A percentile compares a stretch with the other conserved stretches of the same genome.
Conservation (phyloP, 2,888 invertebrate species). For the Microctonus hyperodae region DNA sequence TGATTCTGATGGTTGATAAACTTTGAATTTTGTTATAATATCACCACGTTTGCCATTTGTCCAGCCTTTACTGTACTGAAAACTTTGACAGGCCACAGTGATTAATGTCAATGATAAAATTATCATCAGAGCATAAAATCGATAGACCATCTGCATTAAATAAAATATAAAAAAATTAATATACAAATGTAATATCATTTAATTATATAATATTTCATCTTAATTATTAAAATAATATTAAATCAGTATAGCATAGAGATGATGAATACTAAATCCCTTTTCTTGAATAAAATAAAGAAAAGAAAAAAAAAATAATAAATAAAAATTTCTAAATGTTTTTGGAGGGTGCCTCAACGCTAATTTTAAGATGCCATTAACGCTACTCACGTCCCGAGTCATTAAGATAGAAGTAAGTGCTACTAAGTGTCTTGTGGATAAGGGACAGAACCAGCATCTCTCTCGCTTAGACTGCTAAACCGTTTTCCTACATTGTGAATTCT, state of each 20-base stretch:
- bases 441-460: slow-evolving; percentile 47
- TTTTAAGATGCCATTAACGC: slow-evolving; percentile 62
- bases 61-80: slow-evolving; percentile 82
- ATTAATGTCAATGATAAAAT: slow-evolving; percentile 59
- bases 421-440: slow-evolving; percentile 62
- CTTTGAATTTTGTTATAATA: slow-evolving; percentile 9
- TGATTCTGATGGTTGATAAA: slow-evolving; percentile 12
- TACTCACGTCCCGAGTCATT: slow-evolving; percentile 61
- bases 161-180: slow-evolving; percentile 10
- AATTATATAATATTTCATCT: no score
- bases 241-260: not conserved
- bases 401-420: slow-evolving; percentile 64
- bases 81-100: slow-evolving; percentile 71
- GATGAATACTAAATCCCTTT: not conserved
- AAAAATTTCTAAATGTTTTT: slow-evolving; percentile 44
- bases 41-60: slow-evolving; percentile 73
- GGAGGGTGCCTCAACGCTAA: slow-evolving; percentile 52
- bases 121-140: slow-evolving; percentile 49
- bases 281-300: not conserved
- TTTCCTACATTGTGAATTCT: slow-evolving; percentile 4
- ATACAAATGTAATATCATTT: no score
- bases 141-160: slow-evolving; percentile 10
- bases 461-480: slow-evolving; percentile 33
- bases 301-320: not conserved
- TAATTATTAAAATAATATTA: no score